Base-by-base conservation (phyloP, 2,888 invertebrate species). In the Alloscopus bannaensis region DNA sequence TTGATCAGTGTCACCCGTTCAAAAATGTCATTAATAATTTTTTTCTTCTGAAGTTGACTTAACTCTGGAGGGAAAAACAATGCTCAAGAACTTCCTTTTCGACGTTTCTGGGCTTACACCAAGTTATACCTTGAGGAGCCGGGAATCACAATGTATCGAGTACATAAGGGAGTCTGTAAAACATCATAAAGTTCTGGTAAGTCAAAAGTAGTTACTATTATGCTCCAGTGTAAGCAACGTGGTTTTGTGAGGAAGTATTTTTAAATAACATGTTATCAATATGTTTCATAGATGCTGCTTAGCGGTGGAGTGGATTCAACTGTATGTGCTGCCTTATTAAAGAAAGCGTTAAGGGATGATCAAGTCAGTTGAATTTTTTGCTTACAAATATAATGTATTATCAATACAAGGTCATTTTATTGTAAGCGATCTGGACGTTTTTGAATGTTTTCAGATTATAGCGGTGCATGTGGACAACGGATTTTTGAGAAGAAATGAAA, bases 231-330 rank as follows among this genome's bases (percentile, higher is more conserved):
- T 50, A 20, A 50, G n/a, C 50, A 50, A 11, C 50, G n/a, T 50
- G 11, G 57, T 20, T 8, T 26, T 55, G 11, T 26, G 4, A 20
- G n/a, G 1, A 18, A 50, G 50, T 52, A 55, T 13, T 13, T 36
- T 36, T 36, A 36, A n/a, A 36, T 36, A 24, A 55, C 28, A 11
- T 55, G 6, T 16, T 55, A 26, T 26, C 24, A 26, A 26, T 60
- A 81, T 83, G 81, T 42, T 36, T 70, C 87, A 13, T 87, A 97
- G 94, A 92, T 97, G 88, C 89, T 98, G 87, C 93, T 98, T 69
- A 98, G 98, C 88, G 99, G 99, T 22, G 99, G 99, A 28, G 99
- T 99, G 3, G 99, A 99, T 90, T 99, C 99, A 0, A 97, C 99
- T n/a, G 99, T 99, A 11, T 99, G 99, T 90, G 98, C 98, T 28